phyloP scores from a whole-genome alignment of 2,113 vertebrate species.

The Grantiella picta region DNA sequence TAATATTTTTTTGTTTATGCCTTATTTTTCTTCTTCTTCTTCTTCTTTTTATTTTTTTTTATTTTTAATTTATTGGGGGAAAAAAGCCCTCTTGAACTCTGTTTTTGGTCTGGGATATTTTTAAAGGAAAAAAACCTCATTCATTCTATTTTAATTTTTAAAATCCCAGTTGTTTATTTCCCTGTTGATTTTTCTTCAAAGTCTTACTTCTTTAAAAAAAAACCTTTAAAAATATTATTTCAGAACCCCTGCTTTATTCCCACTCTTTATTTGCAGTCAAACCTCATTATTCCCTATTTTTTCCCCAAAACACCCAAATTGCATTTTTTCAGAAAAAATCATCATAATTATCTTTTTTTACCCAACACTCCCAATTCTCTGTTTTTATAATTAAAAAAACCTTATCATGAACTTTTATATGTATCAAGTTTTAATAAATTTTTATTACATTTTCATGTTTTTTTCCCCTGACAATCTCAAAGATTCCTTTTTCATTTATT shows the following conservation, averaged over 20 bases:
- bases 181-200: neutral
- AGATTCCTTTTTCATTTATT: too few relatives aligned
- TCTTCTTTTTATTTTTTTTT: neutral
- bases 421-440: neutral
- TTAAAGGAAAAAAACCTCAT: neutral
- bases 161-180: neutral
- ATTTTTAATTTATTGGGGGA: neutral
- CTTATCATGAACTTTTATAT: too few relatives aligned
- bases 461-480: neutral
- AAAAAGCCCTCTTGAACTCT: neutral
- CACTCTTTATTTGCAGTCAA: neutral
- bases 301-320: neutral
- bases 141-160: neutral
- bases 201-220: neutral
- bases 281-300: neutral
- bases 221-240: neutral
- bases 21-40: too few relatives aligned
- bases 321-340: neutral
- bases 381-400: neutral
- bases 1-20: neutral
- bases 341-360: neutral
- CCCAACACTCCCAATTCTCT: too few relatives aligned
- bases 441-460: neutral
- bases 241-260: neutral
- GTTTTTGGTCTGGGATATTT: neutral